Conservation (phyloP, 2,797 vertebrate genomes). For the Rhabdomys pumilio region DNA sequence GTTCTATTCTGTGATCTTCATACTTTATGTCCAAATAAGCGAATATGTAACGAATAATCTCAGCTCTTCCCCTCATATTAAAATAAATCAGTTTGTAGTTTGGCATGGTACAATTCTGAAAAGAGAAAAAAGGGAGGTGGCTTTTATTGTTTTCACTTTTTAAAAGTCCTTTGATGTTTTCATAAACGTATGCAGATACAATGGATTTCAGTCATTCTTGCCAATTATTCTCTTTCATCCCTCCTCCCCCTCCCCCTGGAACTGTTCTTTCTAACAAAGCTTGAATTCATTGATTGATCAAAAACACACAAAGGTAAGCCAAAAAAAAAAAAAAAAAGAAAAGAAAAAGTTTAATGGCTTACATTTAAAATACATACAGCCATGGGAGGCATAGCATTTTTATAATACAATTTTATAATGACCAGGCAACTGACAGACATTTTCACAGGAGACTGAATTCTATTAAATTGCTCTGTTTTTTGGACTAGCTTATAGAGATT, state of each 20-base stretch:
- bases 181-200: neutral
- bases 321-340: neutral
- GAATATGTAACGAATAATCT: conserved; percentile 91
- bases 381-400: neutral
- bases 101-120: conserved; percentile 87
- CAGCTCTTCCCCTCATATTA: conserved; percentile 90
- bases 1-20: conserved; percentile 90
- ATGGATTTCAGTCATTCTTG: neutral
- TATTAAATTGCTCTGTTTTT: neutral
- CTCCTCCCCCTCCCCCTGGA: neutral
- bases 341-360: neutral
- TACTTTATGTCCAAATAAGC: conserved; percentile 88
- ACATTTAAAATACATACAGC: neutral
- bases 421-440: conserved; percentile 23
- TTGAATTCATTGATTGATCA: neutral
- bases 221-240: neutral
- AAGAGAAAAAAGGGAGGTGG: neutral
- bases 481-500: conserved; percentile 29
- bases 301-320: neutral
- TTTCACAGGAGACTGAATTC: conserved; percentile 22
- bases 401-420: neutral
- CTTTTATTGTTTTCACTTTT: neutral
- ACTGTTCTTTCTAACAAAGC: neutral
- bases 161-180: neutral
- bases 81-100: conserved; percentile 91